Base-by-base conservation (phyloP, 2,888 invertebrate species). In the Drosophila subsilvestris region DNA sequence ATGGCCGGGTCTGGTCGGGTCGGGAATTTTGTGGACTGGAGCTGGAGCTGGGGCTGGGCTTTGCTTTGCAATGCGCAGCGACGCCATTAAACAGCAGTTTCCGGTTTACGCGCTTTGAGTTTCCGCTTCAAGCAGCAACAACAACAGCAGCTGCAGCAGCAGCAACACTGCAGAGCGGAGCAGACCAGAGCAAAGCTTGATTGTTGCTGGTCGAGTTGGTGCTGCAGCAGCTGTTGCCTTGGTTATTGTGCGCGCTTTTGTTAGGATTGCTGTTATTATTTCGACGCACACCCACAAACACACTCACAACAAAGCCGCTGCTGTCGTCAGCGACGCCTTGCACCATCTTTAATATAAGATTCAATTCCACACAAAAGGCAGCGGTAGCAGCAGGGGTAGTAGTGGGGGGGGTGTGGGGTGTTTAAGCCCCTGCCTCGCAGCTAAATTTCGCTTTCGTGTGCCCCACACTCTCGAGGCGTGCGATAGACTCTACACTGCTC, bases 81-180 rank as follows among this genome's bases (percentile, higher is more conserved):
- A 82, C 77, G 78, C 80, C 84, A 88, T 86, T 88, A 88, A 86
- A 86, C 81, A 84, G 79, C 82, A 76, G 85, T 86, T 86, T 86
- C 85, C 85, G 85, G 85, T 85, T 85, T 87, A 86, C 85, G 85
- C 85, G 85, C 87, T 86, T 87, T 86, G 85, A 77, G 85, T 87
- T 86, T 86, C 85, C 85, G 85, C 85, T 82, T 82, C 80, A 77
- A 85, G 55, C 86, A 75, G 77, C 82, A 72, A 60, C 79, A 77
- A 74, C 85, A 73, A 68, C 68, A 55, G 55, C 48, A 27, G 18
- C 55, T 49, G 17, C 50, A 59, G 53, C 56, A 61, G 66, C 43
- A 45, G 29, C 44, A 45, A 25, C 55, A 45, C n/a, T 37, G 37
- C 37, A 14, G n/a, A 37, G 37, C 37, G 37, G n/a, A 7, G 37